phyloP scores from a whole-genome alignment of 2,888 invertebrate genomes.

The Oasisia sp. region DNA sequence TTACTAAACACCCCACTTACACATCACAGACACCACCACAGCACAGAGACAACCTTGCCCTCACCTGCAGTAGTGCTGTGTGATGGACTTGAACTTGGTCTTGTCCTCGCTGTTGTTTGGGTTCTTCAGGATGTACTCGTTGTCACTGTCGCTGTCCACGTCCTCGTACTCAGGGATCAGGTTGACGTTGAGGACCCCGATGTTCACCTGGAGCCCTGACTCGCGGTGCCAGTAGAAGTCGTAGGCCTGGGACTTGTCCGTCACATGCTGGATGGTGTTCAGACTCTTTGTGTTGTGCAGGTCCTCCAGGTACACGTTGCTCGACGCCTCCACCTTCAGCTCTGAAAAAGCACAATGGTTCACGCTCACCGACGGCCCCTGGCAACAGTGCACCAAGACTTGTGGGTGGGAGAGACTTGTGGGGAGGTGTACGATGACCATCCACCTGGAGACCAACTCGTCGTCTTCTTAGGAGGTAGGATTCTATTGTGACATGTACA shows the following conservation, averaged over 20 bases:
- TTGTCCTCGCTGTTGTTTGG: slow-evolving; percentile 46
- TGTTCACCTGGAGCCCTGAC: slow-evolving; percentile 57
- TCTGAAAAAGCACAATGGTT: slow-evolving; percentile 34
- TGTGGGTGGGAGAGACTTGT: not conserved
- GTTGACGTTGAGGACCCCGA: slow-evolving; percentile 55
- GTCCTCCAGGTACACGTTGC: slow-evolving; percentile 60
- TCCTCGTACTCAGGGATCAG: slow-evolving; percentile 61
- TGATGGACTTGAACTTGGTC: slow-evolving; percentile 47
- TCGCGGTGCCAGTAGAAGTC: slow-evolving; percentile 57
- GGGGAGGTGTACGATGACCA: not conserved
- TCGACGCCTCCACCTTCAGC: slow-evolving; percentile 45
- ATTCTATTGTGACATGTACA: too few relatives aligned
- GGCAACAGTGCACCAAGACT: not conserved
- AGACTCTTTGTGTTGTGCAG: slow-evolving; percentile 49
- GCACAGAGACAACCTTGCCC: slow-evolving; percentile 14
- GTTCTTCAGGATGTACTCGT: slow-evolving; percentile 46
- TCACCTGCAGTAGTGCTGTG: slow-evolving; percentile 59
- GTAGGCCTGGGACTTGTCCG: slow-evolving; percentile 47
- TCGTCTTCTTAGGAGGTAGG: too few relatives aligned
- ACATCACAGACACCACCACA: not conserved
- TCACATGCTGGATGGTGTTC: slow-evolving; percentile 33
- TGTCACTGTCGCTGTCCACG: slow-evolving; percentile 55
- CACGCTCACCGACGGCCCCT: not conserved
- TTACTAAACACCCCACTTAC: too few relatives aligned
- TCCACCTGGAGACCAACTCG: not conserved